phyloP scores from a whole-genome alignment of 2,797 vertebrate species.

The Crocidura indochinensis region DNA sequence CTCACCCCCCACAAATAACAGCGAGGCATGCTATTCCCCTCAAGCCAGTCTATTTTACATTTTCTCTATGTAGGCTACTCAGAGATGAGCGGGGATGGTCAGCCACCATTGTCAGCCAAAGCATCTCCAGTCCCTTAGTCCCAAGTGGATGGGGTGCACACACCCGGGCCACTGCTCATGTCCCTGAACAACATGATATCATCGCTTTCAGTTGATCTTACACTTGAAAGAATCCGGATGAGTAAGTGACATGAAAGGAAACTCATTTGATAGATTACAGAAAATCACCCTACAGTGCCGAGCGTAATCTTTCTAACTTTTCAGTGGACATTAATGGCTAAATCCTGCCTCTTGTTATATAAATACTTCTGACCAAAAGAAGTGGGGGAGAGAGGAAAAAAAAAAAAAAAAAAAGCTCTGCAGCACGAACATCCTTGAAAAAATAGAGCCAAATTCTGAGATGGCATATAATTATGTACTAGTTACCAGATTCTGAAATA shows the following conservation, averaged over 20 bases:
- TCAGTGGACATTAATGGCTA: slow-evolving; percentile 67
- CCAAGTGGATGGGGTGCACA: not conserved
- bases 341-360: slow-evolving; percentile 74
- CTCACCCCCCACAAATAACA: not conserved
- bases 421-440: slow-evolving; percentile 70
- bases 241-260: slow-evolving; percentile 67
- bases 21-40: not conserved
- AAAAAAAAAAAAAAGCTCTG: not conserved
- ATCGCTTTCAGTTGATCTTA: slow-evolving; percentile 38
- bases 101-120: not conserved
- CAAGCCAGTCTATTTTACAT: not conserved
- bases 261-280: slow-evolving; percentile 59
- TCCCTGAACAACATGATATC: slow-evolving; percentile 18
- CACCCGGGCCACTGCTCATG: not conserved
- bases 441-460: slow-evolving; percentile 79
- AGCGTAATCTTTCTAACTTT: slow-evolving; percentile 47
- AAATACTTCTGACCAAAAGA: slow-evolving; percentile 68
- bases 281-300: slow-evolving; percentile 71
- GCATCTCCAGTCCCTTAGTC: not conserved
- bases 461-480: slow-evolving; percentile 81
- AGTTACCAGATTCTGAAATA: slow-evolving; percentile 83
- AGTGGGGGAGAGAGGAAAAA: not conserved
- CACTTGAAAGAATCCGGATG: slow-evolving; percentile 63
- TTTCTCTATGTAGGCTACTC: not conserved
- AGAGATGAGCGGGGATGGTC: not conserved